Percentiles rank a stretch among this genome's conserved stretches.
Evolutionary conservation across 64 coral and sea anemone species (phyloP).

Genomic region (Hydrozoanthus tunicans): DNA sequence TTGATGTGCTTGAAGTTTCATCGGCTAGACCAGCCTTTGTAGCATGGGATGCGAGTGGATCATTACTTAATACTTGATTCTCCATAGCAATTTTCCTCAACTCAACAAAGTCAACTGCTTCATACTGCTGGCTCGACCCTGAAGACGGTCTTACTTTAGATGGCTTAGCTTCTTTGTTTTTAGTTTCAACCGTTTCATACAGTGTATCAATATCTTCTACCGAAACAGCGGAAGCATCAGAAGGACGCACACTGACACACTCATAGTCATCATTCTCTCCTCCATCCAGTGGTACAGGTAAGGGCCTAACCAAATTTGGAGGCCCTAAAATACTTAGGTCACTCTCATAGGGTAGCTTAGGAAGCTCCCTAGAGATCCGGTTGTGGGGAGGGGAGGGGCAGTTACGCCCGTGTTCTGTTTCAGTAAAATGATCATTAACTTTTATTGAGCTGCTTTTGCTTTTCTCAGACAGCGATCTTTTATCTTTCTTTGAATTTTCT

Average conservation of each 20-base stretch:
- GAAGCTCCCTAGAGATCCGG: constrained; percentile 15
- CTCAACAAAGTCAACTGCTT: constrained; percentile 33
- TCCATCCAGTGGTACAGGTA: background rate
- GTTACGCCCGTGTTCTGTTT: background rate
- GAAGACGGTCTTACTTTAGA: background rate
- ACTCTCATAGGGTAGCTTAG: constrained; percentile 16
- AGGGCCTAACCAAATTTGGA: background rate
- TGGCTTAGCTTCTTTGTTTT: background rate
- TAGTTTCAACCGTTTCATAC: constrained; percentile 46
- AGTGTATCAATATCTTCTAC: constrained; percentile 1
- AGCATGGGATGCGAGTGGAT: background rate
- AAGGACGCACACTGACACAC: background rate
- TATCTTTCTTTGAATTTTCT: constrained; percentile 29
- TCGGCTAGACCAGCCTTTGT: background rate
- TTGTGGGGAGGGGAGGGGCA: constrained; percentile 33
- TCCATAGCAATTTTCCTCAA: constrained; percentile 5
- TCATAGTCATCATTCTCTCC: constrained; percentile 11
- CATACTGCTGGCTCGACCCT: constrained; percentile 22
- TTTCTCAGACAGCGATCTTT: background rate
- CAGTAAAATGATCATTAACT: background rate
- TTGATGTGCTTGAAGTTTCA: background rate
- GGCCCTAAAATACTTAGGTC: background rate
- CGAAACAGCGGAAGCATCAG: background rate
- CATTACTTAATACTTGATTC: background rate
- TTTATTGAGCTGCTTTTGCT: background rate